Evolutionary conservation across 2,113 vertebrate species (phyloP), one percentile per base, ranked within the genome.

Genomic region (Proteles cristata): DNA sequence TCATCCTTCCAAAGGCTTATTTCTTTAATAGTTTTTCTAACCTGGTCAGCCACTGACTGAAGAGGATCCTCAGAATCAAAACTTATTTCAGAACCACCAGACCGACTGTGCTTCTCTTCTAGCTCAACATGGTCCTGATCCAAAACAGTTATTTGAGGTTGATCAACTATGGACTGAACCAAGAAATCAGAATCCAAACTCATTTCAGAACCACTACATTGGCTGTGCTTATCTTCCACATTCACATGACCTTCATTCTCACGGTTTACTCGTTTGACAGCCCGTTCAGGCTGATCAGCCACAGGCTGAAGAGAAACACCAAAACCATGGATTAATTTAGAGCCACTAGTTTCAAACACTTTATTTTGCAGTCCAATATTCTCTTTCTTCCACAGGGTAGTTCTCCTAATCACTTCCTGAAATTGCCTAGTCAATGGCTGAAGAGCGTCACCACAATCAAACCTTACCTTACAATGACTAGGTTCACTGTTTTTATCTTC

Each of bases 1-100:
- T 98, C 96, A n/a, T 99, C 99, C 98, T 98, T 99, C 45, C 99
- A 98, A 90, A 93, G 45, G 71, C 98, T 98, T 93, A 99, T 89
- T 95, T 98, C 98, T 97, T 95, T 98, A 68, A 97, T 94, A 61
- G 98, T 98, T 48, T 97, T 86, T 96, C 98, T 98, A 25, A 93
- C 76, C 80, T 98, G 96, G 31, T 97, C 97, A 83, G 98, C n/a
- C 96, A 97, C 97, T 96, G 98, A 97, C 88, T 99, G 99, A 97
- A 87, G 39, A 86, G 88, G 90, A 55, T 93, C 48, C 93, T 84
- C 91, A 96, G 85, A 96, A 90, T 88, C 88, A 94, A 85, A 83
- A 77, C 85, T 97, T 81, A 93, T 97, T 26, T 99, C 98, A 97
- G 99, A 99, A 71, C 94, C 74, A 91, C 84, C 92, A 88, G 80